Evolutionary conservation across 2,888 invertebrate species (phyloP).

Genomic region (Ophonus ardosiacus): DNA sequence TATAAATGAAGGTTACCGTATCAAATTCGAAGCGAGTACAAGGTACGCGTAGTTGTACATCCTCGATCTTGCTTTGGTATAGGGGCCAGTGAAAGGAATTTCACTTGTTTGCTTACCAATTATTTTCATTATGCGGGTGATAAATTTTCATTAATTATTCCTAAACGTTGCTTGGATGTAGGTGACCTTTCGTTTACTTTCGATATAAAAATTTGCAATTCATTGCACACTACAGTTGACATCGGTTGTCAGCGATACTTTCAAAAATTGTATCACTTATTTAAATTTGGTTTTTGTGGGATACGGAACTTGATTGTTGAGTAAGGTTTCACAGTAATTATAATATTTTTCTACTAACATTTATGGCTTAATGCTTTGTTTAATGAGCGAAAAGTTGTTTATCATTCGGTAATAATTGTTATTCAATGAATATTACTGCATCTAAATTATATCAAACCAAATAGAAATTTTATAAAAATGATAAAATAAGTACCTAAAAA

Average conservation of each 20-base stretch:
- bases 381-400: too few relatives aligned
- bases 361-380: too few relatives aligned
- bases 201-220: slow-evolving; percentile 16
- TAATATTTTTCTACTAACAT: not conserved
- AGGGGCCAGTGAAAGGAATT: slow-evolving; percentile 38
- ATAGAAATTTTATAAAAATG: too few relatives aligned
- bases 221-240: not conserved
- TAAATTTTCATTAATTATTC: slow-evolving; percentile 28
- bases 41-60: not conserved
- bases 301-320: not conserved
- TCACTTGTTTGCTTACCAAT: slow-evolving; percentile 38
- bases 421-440: too few relatives aligned
- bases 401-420: too few relatives aligned
- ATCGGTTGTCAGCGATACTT: not conserved
- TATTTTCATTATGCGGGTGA: slow-evolving; percentile 28
- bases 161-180: not conserved
- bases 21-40: slow-evolving; percentile 2
- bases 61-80: slow-evolving; percentile 35
- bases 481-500: too few relatives aligned
- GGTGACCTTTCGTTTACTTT: slow-evolving; percentile 21
- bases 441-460: too few relatives aligned
- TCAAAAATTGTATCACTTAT: not conserved
- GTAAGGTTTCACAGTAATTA: not conserved
- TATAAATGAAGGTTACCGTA: too few relatives aligned
- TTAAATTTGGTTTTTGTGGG: not conserved